A percentile compares a stretch with the other conserved stretches of the same genome.
Conservation (phyloP, 2,797 vertebrate genomes). For the Gallinago nigripennis region DNA sequence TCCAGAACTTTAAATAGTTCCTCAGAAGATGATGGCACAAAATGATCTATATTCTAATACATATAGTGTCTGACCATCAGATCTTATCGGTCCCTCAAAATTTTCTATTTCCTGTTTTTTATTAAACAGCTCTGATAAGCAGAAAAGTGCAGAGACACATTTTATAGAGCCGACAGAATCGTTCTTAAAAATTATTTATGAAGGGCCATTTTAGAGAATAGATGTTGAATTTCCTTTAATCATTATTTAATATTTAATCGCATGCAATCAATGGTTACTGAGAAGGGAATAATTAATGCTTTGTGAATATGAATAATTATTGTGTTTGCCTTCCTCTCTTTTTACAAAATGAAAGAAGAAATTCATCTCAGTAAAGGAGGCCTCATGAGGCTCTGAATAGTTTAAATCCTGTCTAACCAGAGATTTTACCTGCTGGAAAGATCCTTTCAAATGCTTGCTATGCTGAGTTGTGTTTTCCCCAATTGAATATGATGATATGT, state of each 20-base stretch:
- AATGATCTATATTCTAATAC: background rate
- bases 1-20: background rate
- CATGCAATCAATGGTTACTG: background rate
- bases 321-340: background rate
- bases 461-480: background rate
- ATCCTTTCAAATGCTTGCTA: background rate
- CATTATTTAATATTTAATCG: background rate
- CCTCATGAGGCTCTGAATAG: background rate
- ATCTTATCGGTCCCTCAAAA: background rate
- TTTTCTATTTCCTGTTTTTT: background rate
- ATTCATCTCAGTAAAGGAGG: background rate
- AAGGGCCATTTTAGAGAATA: background rate
- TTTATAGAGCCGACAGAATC: background rate
- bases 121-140: background rate
- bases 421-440: background rate
- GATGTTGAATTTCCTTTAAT: background rate
- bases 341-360: background rate
- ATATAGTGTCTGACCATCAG: background rate
- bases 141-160: background rate
- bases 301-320: background rate
- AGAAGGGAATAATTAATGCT: background rate
- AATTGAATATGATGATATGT: background rate
- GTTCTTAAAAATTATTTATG: background rate
- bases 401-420: background rate
- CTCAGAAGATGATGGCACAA: background rate